Evolutionary conservation across 1,140 invertebrate genomes (phyloP).

Genomic region (Macrocentrus cingulum): DNA sequence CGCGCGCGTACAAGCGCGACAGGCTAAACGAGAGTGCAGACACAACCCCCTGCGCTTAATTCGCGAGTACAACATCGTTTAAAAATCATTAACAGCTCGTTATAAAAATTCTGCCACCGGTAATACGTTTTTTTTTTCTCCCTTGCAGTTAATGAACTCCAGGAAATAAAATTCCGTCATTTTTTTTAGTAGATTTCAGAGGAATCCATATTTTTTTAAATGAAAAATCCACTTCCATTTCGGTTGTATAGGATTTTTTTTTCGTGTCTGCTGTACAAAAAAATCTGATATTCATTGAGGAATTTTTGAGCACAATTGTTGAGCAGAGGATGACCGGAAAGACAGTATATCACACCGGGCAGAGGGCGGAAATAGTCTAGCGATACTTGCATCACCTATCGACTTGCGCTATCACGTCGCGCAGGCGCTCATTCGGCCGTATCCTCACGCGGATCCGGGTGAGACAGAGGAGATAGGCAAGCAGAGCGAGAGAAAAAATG

Average conservation of each 20-base stretch:
- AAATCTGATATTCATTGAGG: background rate
- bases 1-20: slow-evolving; percentile 36
- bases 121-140: slow-evolving; percentile 2
- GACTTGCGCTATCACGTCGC: slow-evolving; percentile 12
- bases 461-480: background rate
- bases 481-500: slow-evolving; percentile 25
- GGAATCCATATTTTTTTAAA: too few species aligned
- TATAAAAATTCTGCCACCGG: background rate
- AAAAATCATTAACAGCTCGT: slow-evolving; percentile 25
- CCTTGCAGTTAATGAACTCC: too few species aligned
- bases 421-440: slow-evolving; percentile 4
- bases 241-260: too few species aligned
- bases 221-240: too few species aligned
- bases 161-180: too few species aligned
- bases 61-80: slow-evolving; percentile 25
- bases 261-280: background rate
- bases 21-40: slow-evolving; percentile 24
- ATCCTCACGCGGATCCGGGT: background rate
- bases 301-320: background rate
- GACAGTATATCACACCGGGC: slow-evolving; percentile 23
- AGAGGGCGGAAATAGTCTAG: slow-evolving; percentile 18
- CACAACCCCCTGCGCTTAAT: slow-evolving; percentile 22
- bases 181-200: too few species aligned
- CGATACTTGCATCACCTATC: slow-evolving; percentile 21
- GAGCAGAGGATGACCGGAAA: slow-evolving; percentile 11